Evolutionary conservation across 2,113 vertebrate genomes (phyloP).

Genomic region (Mus pahari): DNA sequence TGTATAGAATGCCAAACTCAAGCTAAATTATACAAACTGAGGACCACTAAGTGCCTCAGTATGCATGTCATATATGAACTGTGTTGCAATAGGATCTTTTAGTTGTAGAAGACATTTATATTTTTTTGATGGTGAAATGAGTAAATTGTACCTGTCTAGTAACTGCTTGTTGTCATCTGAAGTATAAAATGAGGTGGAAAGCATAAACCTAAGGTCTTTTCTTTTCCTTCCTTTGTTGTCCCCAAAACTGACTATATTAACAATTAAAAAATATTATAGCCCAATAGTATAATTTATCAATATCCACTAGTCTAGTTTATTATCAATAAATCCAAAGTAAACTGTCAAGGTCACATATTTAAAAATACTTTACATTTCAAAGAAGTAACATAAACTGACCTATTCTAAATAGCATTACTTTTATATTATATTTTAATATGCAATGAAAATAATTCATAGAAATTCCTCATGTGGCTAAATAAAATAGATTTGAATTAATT

Average conservation of each 20-base stretch:
- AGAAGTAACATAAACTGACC: background rate
- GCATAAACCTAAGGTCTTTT: background rate
- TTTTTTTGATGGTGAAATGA: background rate
- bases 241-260: background rate
- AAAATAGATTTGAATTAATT: background rate
- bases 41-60: accelerated
- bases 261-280: background rate
- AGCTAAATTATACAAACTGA: background rate
- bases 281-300: background rate
- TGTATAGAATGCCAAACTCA: background rate
- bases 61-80: background rate
- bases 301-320: background rate
- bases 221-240: background rate
- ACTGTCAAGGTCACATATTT: background rate
- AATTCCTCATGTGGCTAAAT: background rate
- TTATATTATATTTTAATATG: background rate
- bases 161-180: too few relatives aligned
- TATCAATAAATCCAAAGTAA: background rate
- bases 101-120: background rate
- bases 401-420: background rate
- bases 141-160: accelerated
- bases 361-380: background rate
- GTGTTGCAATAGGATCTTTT: background rate
- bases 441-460: background rate
- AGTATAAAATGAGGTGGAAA: too few relatives aligned